Evolutionary conservation across 2,797 vertebrate genomes (phyloP), one percentile per base, ranked within the genome.

Genomic region (Cephalopachus bancanus): DNA sequence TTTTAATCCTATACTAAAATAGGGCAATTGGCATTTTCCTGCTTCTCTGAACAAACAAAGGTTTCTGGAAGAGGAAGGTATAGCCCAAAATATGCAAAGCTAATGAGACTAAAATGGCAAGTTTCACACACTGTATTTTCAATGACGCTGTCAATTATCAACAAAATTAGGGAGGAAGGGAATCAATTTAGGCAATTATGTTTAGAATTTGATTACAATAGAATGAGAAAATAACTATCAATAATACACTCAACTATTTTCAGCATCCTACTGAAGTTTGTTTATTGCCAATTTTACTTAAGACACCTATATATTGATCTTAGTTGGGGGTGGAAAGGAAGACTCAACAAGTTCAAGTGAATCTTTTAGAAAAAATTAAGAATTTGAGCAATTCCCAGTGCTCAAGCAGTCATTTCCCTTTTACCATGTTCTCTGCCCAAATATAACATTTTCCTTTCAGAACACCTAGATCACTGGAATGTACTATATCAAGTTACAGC

Each of bases 1-100:
- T 97, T 98, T 97, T 97, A 97, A 97, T 92, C 90, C 90, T 30
- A 87, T 74, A 96, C 92, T 94, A 94, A 97, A 98, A 97, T 94
- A 97, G 97, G 44, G 83, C 72, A 59, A 79, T 85, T 2, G 55
- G 62, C 59, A 94, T 95, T 93, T 97, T 94, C 95, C 93, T 97
- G n/a, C 75, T 97, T 95, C 71, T 94, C 88, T 87, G 75, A 95
- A 72, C 62, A 95, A 97, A 94, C 55, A 95, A 92, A 97, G 97
- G 76, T 60, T 93, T 88, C 83, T 97, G 93, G 86, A 55, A 11
- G 11, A 94, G 60, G 86, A 96, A 96, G 19, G 69, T 16, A 94
- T 78, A 84, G 80, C 71, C 75, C 22, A 59, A 71, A 89, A 96
- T 37, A 20, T 12, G 26, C 88, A 75, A 55, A 53, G 3, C 78